These are phyloP conservation scores for Sander lucioperca DNA, from an alignment of 2,113 vertebrate genomes.

Conservation along the genomic window DNA sequence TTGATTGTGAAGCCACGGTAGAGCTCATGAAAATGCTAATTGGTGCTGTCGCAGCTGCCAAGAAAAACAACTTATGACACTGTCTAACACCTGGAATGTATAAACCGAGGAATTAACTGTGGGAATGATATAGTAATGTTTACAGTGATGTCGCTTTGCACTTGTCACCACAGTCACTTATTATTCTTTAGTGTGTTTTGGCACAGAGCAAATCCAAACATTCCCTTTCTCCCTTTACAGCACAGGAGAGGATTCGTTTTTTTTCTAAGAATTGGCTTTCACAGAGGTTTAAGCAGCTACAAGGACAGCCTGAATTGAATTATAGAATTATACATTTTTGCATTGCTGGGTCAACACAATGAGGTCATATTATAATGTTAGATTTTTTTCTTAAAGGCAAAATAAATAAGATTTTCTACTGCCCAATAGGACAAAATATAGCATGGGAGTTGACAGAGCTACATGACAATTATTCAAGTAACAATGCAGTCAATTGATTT, in stretches of 20 bases:
- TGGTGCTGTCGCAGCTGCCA: constrained; percentile 24
- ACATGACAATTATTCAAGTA: neutral
- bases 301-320: neutral
- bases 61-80: constrained; percentile 25
- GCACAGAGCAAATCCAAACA: constrained; percentile 14
- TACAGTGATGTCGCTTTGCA: constrained; percentile 13
- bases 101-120: constrained; percentile 10
- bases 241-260: neutral
- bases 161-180: constrained; percentile 10
- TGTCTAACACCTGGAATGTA: constrained; percentile 46
- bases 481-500: neutral
- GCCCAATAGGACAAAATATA: neutral
- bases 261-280: neutral
- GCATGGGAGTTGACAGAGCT: neutral
- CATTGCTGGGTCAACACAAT: neutral
- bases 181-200: constrained; percentile 44
- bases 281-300: neutral
- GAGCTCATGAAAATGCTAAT: constrained; percentile 35
- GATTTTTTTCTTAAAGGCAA: neutral
- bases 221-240: constrained; percentile 17
- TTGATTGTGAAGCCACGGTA: constrained; percentile 12
- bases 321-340: neutral
- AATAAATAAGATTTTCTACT: too few species aligned
- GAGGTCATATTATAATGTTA: neutral
- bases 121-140: constrained; percentile 12